Evolutionary conservation across 2,797 vertebrate genomes (phyloP).

Genomic region (Falco biarmicus): DNA sequence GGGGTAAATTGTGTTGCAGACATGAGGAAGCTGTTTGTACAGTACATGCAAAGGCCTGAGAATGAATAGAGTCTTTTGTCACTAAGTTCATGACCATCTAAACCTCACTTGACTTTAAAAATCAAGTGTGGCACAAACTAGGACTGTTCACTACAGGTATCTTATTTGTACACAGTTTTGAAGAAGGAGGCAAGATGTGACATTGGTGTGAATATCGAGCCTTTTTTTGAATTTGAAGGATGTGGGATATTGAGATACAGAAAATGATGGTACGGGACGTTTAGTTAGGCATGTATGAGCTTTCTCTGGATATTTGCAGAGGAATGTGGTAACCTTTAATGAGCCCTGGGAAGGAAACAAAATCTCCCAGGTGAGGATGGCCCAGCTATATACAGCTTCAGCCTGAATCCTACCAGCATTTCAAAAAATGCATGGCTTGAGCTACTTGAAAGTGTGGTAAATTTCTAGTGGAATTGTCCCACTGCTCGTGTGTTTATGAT

Average conservation of each 20-base stretch:
- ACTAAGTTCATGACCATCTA: background rate
- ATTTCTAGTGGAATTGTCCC: background rate
- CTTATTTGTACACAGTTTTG: background rate
- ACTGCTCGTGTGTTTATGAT: background rate
- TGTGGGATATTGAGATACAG: background rate
- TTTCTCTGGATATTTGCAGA: background rate
- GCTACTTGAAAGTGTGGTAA: background rate
- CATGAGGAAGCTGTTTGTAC: background rate
- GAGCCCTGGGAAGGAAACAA: background rate
- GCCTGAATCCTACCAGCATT: background rate
- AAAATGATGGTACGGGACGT: background rate
- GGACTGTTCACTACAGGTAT: background rate
- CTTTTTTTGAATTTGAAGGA: background rate
- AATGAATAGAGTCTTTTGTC: background rate
- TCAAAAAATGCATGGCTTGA: background rate
- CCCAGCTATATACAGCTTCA: background rate
- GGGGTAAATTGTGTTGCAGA: background rate
- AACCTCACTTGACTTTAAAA: slow-evolving; percentile 5
- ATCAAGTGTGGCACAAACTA: background rate
- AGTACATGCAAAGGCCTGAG: background rate
- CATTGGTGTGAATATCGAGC: background rate
- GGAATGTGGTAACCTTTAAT: background rate
- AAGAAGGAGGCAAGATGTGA: background rate
- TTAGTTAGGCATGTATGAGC: background rate
- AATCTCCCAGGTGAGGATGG: background rate